Base-by-base conservation (phyloP, 2,888 invertebrate species). In the Caenorhabditis drosophilae region DNA sequence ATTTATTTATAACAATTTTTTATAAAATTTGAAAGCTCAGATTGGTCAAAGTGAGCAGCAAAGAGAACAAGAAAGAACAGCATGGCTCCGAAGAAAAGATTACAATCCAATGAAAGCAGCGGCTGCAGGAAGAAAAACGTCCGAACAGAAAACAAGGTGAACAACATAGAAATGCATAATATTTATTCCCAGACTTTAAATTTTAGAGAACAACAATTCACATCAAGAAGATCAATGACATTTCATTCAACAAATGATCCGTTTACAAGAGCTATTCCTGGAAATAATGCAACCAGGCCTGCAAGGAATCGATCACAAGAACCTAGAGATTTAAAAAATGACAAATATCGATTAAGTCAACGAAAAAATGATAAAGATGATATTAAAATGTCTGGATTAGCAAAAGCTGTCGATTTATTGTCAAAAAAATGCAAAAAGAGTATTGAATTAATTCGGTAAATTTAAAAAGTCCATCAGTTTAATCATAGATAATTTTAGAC, bases 51-150 rank as follows among this genome's bases (percentile, higher is more conserved):
- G 58, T 42, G 57, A 53, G 31, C 56, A 67, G 38, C 74, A 74
- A 38, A 35, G 72, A 84, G 92, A 93, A 85, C 89, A 90, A 9
- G 91, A 92, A 82, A 89, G 92, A 87, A 92, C 92, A 84, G 94
- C 94, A 86, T 96, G 95, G 95, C 92, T 93, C 84, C 88, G 95
- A 60, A 87, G 96, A 67, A 94, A 94, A 79, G 92, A 91, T 76
- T 96, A 96, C 85, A 93, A 96, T 86, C 95, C 95, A 26, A 90
- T 92, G 89, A 91, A 90, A 84, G 92, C 94, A 0, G 94, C 93
- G 0, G 92, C 92, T 20, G 79, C 78, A 34, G 79, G 73, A 7
- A 70, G 67, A 51, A 78, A 79, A 56, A 64, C 70, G 34, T 68
- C 71, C 51, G 71, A 78, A 36, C 59, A 70, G 38, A 75, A 74